Percentiles rank a stretch among this genome's conserved stretches.
phyloP scores from a whole-genome alignment of 2,888 invertebrate species.

The Drosophila conformis region DNA sequence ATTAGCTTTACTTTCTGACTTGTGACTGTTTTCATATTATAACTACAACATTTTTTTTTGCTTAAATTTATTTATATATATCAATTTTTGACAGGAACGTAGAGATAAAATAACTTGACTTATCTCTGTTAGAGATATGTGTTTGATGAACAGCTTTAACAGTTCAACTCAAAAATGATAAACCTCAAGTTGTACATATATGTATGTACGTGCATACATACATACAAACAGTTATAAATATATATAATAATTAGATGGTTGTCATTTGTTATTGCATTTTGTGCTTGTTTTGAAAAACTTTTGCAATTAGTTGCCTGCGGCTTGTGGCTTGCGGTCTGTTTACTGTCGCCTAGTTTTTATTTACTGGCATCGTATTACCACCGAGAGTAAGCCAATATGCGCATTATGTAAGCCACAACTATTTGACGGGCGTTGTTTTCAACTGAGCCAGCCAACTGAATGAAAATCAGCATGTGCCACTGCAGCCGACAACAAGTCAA shows the following conservation, averaged over 20 bases:
- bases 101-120: not conserved
- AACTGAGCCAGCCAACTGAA: not conserved
- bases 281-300: not conserved
- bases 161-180: not conserved
- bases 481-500: not conserved
- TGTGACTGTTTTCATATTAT: not conserved
- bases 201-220: too few relatives aligned
- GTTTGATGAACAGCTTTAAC: not conserved
- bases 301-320: not conserved
- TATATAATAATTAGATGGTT: not conserved
- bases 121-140: not conserved
- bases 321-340: not conserved
- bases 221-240: not conserved
- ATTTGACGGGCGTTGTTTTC: not conserved
- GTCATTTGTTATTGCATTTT: not conserved
- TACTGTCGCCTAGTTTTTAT: not conserved
- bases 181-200: not conserved
- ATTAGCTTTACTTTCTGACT: not conserved
- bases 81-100: not conserved
- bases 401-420: slow-evolving; percentile 1
- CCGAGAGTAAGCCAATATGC: not conserved
- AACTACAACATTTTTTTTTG: not conserved
- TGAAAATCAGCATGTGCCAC: not conserved
- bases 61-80: not conserved
- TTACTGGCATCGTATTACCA: slow-evolving; percentile 6